Evolutionary conservation across 2,797 vertebrate species (phyloP).

Genomic region (Acrocephalus scirpaceus): DNA sequence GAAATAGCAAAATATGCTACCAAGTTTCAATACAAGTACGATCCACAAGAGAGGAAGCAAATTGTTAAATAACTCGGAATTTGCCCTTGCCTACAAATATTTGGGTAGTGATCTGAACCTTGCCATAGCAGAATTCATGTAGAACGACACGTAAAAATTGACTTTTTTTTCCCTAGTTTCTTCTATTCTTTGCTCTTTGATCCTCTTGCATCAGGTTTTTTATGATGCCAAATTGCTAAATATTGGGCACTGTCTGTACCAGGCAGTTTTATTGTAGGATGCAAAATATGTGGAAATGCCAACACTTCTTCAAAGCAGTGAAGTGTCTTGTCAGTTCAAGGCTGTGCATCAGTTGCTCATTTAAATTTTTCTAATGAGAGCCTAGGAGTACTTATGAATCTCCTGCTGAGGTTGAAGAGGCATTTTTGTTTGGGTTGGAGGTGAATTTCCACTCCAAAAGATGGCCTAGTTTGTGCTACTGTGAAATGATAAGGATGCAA

Average conservation of each 20-base stretch:
- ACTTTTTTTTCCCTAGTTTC: neutral
- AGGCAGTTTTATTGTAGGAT: neutral
- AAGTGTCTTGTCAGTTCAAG: slow-evolving; percentile 7
- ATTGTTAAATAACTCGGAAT: neutral
- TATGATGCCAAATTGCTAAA: neutral
- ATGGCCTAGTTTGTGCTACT: neutral
- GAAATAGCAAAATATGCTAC: neutral
- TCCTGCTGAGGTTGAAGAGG: slow-evolving; percentile 13
- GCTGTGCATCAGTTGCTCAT: slow-evolving; percentile 5
- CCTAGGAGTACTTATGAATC: neutral
- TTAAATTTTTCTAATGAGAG: slow-evolving; percentile 37
- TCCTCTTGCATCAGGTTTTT: neutral
- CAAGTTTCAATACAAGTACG: neutral
- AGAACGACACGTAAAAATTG: neutral
- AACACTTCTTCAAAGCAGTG: neutral
- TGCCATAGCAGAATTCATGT: neutral
- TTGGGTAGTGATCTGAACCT: neutral
- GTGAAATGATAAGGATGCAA: neutral
- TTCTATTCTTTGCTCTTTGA: neutral
- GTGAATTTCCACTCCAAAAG: neutral
- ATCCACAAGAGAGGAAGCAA: neutral
- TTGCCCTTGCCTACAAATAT: neutral
- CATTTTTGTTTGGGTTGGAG: slow-evolving; percentile 2
- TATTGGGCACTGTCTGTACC: neutral
- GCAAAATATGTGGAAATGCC: slow-evolving; percentile 11